Base-by-base conservation (phyloP, 2,797 vertebrate genomes). In the Oryzias dopingdopingensis region DNA sequence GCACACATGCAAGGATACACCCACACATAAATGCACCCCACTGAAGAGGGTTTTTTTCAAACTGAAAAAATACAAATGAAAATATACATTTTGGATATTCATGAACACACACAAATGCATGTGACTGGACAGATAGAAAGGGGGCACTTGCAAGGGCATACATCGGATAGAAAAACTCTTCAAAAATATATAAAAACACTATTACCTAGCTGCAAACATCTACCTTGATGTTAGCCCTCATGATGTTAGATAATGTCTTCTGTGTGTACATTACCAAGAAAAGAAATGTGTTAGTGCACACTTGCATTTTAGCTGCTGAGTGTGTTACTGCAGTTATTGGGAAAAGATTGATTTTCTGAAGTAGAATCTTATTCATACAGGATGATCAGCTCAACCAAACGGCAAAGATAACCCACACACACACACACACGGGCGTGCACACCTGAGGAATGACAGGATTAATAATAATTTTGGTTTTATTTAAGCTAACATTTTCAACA, bases 301-400 rank as follows among this genome's bases (percentile, higher is more conserved):
- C 26, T 29, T 26, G 26, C 26, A 26, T 26, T 6, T 29, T 29
- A 29, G 26, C 26, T 29, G 7, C 26, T 6, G 17, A 56, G 23
- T 62, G 26, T 46, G 37, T 56, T 14, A 55, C 0, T 59, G 58
- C 29, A 47, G 67, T 70, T 73, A 81, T 84, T 75, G 79, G 75
- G 70, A 72, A 41, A 61, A 56, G n/a, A 56, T 48, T 69, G 62
- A 72, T 77, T 72, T 72, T 64, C 76, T 73, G 78, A 69, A 72
- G 80, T 72, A 70, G 74, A 59, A 77, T 72, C 75, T 66, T 26
- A 65, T 60, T 80, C 79, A 71, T 62, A 66, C 75, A 61, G 52
- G 67, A 71, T 23, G 49, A 71, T 75, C 53, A 70, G 82, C 83
- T 80, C 42, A 37, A 18, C 67, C 76, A 64, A 15, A 45, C 23